Evolutionary conservation across 2,888 invertebrate genomes (phyloP), one percentile per base, ranked within the genome.

Genomic region (Conops quadrifasciatus): DNA sequence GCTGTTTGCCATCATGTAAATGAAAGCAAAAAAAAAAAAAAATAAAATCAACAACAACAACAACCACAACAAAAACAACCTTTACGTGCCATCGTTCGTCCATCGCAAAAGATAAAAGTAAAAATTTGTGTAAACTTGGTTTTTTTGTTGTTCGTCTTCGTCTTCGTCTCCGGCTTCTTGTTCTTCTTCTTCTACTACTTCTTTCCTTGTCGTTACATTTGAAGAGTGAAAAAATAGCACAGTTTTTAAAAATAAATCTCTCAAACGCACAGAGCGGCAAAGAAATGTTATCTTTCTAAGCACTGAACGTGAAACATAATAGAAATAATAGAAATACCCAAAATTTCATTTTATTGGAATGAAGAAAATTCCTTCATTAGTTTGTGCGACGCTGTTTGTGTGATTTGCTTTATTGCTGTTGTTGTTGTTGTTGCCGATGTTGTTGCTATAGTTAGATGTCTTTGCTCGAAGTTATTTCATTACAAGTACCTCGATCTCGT

Each of bases 351-450:
- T 82, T 82, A 82, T 81, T 83, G 83, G 83, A 83, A 83, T 83
- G 82, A 83, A 83, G 80, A 82, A 82, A 82, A 82, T 82, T 83
- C 82, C 82, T 83, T 82, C 80, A 77, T 79, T 76, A 78, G 75
- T 75, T 73, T 71, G 36, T 36, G 73, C 70, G 69, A 69, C 66
- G 67, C 68, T 71, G 71, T n/a, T 58, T 43, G 65, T 24, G 72
- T 67, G 74, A 75, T 58, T 60, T n/a, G n/a, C n/a, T n/a, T 28
- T 21, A 47, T 59, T n/a, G 19, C 30, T 47, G 28, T 24, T 13
- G 43, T 67, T 68, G 51, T 43, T 36, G 4, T 70, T 53, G 28
- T 80, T 77, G 79, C 79, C 7, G 49, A 4, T 49, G 49, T 49
- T 19, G 49, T 16, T 2, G 4, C 9, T 36, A 36, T 36, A 7